phyloP scores from a whole-genome alignment of 2,113 vertebrate genomes.

The Dromas ardeola region DNA sequence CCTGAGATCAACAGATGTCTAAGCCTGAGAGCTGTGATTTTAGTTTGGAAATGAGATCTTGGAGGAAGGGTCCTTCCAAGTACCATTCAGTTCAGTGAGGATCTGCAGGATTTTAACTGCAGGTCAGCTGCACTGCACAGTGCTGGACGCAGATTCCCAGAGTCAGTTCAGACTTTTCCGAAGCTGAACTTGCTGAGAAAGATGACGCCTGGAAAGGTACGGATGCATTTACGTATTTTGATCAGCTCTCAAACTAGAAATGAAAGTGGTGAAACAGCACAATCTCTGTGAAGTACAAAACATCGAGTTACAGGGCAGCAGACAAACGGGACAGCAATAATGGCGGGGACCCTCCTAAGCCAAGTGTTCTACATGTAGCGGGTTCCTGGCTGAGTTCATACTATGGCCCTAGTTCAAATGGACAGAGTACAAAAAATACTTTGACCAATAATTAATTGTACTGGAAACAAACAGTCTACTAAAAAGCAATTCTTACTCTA shows the following conservation, averaged over 20 bases:
- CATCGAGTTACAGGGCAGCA: conserved; percentile 71
- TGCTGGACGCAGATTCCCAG: background rate
- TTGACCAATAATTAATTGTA: conserved; percentile 75
- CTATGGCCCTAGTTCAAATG: conserved; percentile 66
- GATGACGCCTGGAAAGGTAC: background rate
- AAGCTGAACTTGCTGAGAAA: background rate
- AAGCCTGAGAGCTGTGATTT: conserved; percentile 43
- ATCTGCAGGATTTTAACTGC: background rate
- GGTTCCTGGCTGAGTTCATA: conserved; percentile 48
- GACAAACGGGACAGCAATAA: conserved; percentile 54
- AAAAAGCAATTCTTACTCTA: conserved; percentile 79
- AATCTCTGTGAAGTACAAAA: conserved; percentile 77
- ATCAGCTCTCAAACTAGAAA: conserved; percentile 71
- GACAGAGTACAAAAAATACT: conserved; percentile 77
- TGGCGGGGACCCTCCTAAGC: conserved; percentile 51
- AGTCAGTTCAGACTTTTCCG: background rate
- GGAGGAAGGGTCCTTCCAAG: background rate
- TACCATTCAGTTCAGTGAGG: background rate
- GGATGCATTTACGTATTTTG: conserved; percentile 13
- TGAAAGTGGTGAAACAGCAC: conserved; percentile 61
- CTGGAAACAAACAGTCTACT: conserved; percentile 76
- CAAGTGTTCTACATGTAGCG: conserved; percentile 20
- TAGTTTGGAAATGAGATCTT: background rate
- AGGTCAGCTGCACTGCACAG: background rate
- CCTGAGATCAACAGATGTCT: conserved; percentile 38